Base-by-base conservation (phyloP, 2,113 vertebrate species). In the Opisthocomus hoazin region DNA sequence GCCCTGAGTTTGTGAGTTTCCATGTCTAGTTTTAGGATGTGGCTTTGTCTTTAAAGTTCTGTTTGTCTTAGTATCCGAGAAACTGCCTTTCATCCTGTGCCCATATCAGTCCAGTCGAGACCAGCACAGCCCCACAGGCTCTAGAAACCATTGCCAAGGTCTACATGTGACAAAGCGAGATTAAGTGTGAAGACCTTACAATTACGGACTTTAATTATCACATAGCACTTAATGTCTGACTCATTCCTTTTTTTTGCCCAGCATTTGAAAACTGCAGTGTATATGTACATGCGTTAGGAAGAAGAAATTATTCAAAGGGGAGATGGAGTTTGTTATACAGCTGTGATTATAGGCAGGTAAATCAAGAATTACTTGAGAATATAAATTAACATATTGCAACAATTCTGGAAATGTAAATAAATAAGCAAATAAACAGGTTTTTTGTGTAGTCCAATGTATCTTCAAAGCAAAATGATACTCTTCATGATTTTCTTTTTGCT, bases 111-210 rank as follows among this genome's bases (percentile, higher is more conserved):
- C 61, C 21, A 36, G 80, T 79, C 2, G 3, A 92, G 73, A 90
- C 32, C 68, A 92, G 69, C 1, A 16, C 70, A 94, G 48, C 68
- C 65, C 75, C 51, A 87, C 41, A 75, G 91, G 68, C 89, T 89
- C 32, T 87, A 51, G 51, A 96, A 94, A 87, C 12, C 26, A 37
- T 53, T 94, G 91, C 86, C 63, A 90, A 92, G 26, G 34, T 84
- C 68, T 89, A 5, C 60, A 60, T 96, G 80, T 97, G 94, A 84
- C 69, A 92, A 39, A 74, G 41, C 48, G 56, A 89, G 73, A 95
- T 92, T 89, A 88, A 92, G 74, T 92, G 24, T 43, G 57, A 91
- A 93, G 66, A 76, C 48, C 53, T 69, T 96, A 30, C 91, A 96
- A 94, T 93, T 96, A 86, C 1, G 20, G 36, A 20, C 75, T 88